Percentiles rank a stretch among this genome's conserved stretches.
phyloP scores from a whole-genome alignment of 2,797 vertebrate genomes.

The Tinamus major region DNA sequence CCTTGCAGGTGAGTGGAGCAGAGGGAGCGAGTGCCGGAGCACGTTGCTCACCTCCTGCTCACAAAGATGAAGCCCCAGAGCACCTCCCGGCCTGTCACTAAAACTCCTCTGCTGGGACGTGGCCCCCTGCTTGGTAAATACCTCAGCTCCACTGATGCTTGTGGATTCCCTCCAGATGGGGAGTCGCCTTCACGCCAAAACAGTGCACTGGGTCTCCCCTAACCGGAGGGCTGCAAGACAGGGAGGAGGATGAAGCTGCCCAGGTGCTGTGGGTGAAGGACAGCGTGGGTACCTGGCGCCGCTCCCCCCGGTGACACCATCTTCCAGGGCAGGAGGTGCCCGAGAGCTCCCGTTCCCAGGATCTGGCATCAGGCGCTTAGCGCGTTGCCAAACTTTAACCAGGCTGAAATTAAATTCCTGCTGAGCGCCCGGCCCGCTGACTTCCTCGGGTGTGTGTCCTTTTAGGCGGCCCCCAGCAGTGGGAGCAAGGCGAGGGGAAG shows the following conservation, averaged over 20 bases:
- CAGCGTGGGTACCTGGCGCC: not conserved
- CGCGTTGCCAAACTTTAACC: not conserved
- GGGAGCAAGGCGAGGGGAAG: not conserved
- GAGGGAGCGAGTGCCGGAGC: no score
- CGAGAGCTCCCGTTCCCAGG: fast-evolving
- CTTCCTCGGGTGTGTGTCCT: not conserved
- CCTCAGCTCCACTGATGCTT: not conserved
- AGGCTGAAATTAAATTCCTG: not conserved
- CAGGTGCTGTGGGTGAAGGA: not conserved
- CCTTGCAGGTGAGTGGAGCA: no score
- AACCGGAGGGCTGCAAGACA: not conserved
- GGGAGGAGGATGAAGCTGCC: not conserved
- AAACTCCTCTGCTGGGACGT: not conserved
- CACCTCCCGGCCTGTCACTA: not conserved
- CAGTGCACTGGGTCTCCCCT: not conserved
- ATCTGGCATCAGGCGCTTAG: not conserved
- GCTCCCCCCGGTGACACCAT: not conserved
- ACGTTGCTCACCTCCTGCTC: no score
- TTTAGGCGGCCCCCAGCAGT: fast-evolving
- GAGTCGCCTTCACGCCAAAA: no score
- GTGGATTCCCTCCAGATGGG: no score
- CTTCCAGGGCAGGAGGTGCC: not conserved
- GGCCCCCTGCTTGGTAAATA: not conserved
- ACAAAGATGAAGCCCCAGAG: not conserved
- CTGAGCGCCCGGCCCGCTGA: fast-evolving